Evolutionary conservation across 2,888 invertebrate genomes (phyloP).

Genomic region (Caenorhabditis japonica): DNA sequence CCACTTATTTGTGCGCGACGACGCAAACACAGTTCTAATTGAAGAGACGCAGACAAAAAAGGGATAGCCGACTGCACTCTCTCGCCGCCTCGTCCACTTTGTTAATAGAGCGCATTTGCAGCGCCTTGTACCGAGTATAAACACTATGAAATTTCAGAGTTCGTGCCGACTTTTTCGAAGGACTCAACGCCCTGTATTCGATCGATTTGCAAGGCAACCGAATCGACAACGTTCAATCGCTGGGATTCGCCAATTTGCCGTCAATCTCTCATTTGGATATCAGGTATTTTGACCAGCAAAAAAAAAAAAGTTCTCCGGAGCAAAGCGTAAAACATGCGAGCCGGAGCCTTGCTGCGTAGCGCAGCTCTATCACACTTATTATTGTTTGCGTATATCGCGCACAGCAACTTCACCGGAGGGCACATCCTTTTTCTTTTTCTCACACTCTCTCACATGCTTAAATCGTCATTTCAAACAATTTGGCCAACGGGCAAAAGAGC

Average conservation of each 20-base stretch:
- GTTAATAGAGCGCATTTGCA: too few species aligned
- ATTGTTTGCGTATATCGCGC: conserved; percentile 48
- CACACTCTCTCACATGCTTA: conserved; percentile 13
- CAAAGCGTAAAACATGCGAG: conserved; percentile 10
- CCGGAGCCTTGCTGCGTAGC: conserved; percentile 3
- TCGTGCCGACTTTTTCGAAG: conserved; percentile 75
- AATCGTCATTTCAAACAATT: conserved; percentile 46
- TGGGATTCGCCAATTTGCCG: conserved; percentile 76
- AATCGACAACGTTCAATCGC: conserved; percentile 72
- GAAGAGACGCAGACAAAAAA: too few species aligned
- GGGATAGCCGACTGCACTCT: too few species aligned
- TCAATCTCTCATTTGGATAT: conserved; percentile 76
- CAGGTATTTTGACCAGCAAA: conserved; percentile 60
- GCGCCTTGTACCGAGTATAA: too few species aligned
- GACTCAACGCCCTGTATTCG: conserved; percentile 75
- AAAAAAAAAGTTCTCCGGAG: neutral
- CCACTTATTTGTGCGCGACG: too few species aligned
- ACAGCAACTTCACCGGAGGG: too few species aligned
- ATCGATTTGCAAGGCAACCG: conserved; percentile 76
- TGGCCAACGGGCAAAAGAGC: conserved; percentile 10
- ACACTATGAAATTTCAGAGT: conserved; percentile 64
- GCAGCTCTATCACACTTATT: conserved; percentile 21
- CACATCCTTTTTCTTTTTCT: conserved; percentile 29
- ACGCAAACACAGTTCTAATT: too few species aligned
- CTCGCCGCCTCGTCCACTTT: too few species aligned